phyloP scores from a whole-genome alignment of 2,113 vertebrate genomes.

The Rhea americana region DNA sequence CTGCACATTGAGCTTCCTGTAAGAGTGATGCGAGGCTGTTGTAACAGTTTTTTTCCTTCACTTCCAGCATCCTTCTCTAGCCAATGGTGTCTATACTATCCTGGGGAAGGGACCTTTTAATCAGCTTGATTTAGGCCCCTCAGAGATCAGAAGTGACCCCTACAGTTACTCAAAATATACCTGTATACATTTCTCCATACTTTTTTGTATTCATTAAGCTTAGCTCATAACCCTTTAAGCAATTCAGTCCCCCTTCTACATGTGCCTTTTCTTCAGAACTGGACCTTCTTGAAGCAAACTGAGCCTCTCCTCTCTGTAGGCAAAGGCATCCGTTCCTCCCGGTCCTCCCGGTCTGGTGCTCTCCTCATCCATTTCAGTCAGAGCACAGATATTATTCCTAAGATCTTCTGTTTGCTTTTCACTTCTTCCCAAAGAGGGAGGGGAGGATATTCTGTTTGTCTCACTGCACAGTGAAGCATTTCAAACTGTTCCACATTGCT shows the following conservation, averaged over 20 bases:
- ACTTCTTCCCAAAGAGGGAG: not conserved
- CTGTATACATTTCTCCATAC: not conserved
- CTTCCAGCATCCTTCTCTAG: not conserved
- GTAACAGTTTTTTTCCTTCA: not conserved
- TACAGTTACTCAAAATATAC: not conserved
- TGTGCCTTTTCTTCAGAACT: not conserved
- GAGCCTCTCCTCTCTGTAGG: not conserved
- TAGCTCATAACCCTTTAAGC: not conserved
- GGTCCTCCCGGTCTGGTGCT: not conserved
- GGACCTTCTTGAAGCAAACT: not conserved
- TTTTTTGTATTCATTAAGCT: not conserved
- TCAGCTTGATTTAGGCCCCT: not conserved
- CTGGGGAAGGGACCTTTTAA: not conserved
- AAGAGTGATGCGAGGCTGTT: not conserved
- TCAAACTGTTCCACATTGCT: not conserved
- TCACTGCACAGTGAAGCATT: fast-evolving
- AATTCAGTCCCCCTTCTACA: not conserved
- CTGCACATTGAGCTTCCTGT: not conserved
- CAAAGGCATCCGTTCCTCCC: not conserved
- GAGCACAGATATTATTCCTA: not conserved
- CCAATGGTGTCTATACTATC: not conserved
- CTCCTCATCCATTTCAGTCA: not conserved
- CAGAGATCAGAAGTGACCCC: not conserved
- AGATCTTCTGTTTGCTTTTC: not conserved
- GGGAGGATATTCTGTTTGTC: not conserved